These are phyloP conservation scores for Dasypolia templi DNA, from an alignment of 2,888 invertebrate species.

Conservation along the genomic window DNA sequence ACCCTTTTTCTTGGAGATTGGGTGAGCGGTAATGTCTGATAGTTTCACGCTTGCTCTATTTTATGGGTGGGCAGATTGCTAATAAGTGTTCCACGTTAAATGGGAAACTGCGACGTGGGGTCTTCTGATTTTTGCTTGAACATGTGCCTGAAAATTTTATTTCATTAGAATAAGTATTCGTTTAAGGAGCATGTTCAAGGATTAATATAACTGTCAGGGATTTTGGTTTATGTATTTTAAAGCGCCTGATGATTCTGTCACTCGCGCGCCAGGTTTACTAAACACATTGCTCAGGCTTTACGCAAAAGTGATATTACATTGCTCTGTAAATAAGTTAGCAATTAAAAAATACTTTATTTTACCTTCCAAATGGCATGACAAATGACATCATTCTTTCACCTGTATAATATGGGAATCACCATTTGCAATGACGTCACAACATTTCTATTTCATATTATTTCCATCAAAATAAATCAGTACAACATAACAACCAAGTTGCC, in stretches of 20 bases:
- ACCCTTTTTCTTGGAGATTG: constrained; percentile 74
- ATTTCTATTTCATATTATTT: too few relatives aligned
- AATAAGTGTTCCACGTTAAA: constrained; percentile 57
- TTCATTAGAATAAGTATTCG: neutral
- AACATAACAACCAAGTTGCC: neutral
- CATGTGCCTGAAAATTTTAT: neutral
- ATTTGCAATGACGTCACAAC: too few relatives aligned
- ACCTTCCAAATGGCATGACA: neutral
- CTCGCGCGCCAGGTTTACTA: neutral
- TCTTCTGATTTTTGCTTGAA: constrained; percentile 9
- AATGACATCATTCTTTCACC: neutral
- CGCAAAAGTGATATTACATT: neutral
- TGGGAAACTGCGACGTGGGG: constrained; percentile 25
- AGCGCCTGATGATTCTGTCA: constrained; percentile 13
- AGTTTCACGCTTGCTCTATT: constrained; percentile 58
- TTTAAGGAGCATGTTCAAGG: neutral
- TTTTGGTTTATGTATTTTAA: too few relatives aligned
- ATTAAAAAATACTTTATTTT: neutral
- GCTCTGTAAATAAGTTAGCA: neutral
- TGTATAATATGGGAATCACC: too few relatives aligned
- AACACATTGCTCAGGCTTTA: neutral
- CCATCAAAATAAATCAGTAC: neutral
- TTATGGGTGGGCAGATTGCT: constrained; percentile 63
- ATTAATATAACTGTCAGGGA: too few relatives aligned
- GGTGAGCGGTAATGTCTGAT: constrained; percentile 66